Conservation (phyloP, 2,113 vertebrate genomes). For the Rhynchopsitta pachyrhyncha region DNA sequence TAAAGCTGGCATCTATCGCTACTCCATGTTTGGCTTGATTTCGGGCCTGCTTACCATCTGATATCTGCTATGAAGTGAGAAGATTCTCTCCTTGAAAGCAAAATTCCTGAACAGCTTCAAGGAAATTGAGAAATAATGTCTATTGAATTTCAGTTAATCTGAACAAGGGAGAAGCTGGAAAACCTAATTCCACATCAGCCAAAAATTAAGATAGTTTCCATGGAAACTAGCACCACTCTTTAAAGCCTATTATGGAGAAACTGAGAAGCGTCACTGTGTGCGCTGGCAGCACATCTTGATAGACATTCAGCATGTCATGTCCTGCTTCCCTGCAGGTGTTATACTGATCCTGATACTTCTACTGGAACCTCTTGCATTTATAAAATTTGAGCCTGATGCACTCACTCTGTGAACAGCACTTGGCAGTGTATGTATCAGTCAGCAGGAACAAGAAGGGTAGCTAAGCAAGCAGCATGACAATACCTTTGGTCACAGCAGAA, state of each 20-base stretch:
- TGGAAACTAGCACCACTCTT: neutral
- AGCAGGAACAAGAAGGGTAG: neutral
- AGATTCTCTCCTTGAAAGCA: neutral
- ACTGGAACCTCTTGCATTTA: neutral
- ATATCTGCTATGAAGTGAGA: neutral
- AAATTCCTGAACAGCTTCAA: neutral
- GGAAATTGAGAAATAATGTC: neutral
- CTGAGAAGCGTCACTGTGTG: neutral
- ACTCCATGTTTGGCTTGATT: neutral
- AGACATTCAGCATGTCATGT: neutral
- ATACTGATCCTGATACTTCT: neutral
- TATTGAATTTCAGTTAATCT: neutral
- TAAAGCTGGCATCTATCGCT: neutral
- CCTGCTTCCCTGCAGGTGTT: neutral
- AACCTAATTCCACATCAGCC: neutral
- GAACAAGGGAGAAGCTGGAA: neutral
- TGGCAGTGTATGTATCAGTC: neutral
- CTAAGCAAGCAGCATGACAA: conserved; percentile 34
- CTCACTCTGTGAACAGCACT: neutral
- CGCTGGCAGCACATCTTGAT: neutral
- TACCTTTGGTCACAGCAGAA: conserved; percentile 88
- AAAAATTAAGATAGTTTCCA: neutral
- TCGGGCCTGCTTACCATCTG: neutral
- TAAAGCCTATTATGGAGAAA: neutral
- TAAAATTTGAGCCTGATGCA: neutral